Percentiles rank a stretch among this genome's conserved stretches.
Conservation (phyloP, 2,797 vertebrate genomes). For the Betta splendens region DNA sequence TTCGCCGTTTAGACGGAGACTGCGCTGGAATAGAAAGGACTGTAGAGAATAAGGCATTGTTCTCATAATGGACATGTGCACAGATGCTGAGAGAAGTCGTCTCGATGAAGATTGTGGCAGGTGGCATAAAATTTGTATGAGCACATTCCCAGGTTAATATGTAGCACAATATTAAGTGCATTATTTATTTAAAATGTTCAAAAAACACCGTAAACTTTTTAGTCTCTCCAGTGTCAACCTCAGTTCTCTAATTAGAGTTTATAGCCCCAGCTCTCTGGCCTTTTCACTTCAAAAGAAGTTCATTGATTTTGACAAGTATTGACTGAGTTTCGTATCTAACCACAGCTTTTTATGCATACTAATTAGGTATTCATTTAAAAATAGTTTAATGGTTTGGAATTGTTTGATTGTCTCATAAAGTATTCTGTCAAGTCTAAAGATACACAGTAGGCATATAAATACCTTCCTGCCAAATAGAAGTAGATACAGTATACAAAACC, state of each 20-base stretch:
- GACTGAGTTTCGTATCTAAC: slow-evolving; percentile 2
- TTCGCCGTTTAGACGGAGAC: neutral
- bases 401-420: neutral
- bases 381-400: neutral
- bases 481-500: neutral
- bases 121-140: neutral
- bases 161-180: neutral
- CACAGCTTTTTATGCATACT: slow-evolving; percentile 1
- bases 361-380: neutral
- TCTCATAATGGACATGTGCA: neutral
- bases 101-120: neutral
- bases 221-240: neutral
- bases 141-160: neutral
- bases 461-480: neutral
- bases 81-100: neutral
- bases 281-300: slow-evolving; percentile 4
- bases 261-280: neutral
- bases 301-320: slow-evolving; percentile 30
- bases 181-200: neutral
- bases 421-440: neutral
- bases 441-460: neutral
- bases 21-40: neutral
- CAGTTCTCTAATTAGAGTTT: neutral
- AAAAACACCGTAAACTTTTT: neutral
- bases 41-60: neutral